Evolutionary conservation across 2,113 vertebrate species (phyloP).

Genomic region (Scatophagus argus): DNA sequence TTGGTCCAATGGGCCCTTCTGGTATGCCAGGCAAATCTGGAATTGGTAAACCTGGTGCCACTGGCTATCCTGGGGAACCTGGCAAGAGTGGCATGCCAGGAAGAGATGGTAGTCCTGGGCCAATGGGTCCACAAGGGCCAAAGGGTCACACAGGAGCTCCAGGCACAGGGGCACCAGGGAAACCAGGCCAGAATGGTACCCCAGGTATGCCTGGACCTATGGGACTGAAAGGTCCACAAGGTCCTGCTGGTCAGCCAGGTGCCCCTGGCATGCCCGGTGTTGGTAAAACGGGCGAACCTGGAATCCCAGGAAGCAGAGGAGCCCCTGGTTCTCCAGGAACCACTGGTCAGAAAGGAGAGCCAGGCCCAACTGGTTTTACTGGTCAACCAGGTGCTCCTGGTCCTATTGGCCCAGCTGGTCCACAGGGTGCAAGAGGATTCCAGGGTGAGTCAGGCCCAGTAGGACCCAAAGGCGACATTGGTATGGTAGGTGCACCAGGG

Average conservation of each 20-base stretch:
- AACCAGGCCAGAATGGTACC: constrained; percentile 82
- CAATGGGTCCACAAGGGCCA: constrained; percentile 85
- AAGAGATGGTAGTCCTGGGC: constrained; percentile 88
- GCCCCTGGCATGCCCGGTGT: constrained; percentile 82
- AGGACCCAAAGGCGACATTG: constrained; percentile 87
- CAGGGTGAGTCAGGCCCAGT: constrained; percentile 78
- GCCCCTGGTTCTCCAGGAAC: constrained; percentile 79
- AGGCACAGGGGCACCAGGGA: constrained; percentile 84
- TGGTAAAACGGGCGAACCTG: constrained; percentile 83
- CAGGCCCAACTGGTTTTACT: constrained; percentile 81
- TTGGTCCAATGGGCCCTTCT: constrained; percentile 88
- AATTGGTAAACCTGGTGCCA: constrained; percentile 88
- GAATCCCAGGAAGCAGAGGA: constrained; percentile 82
- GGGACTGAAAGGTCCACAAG: constrained; percentile 82
- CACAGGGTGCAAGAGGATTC: constrained; percentile 83
- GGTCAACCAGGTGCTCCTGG: constrained; percentile 80
- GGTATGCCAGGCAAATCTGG: constrained; percentile 89
- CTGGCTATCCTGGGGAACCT: constrained; percentile 91
- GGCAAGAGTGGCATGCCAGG: constrained; percentile 90
- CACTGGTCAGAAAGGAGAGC: constrained; percentile 85
- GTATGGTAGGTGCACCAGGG: constrained; percentile 81
- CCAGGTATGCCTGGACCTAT: constrained; percentile 80
- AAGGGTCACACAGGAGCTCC: constrained; percentile 87
- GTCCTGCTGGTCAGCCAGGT: constrained; percentile 81
- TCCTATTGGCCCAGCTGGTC: constrained; percentile 78